A percentile compares a stretch with the other conserved stretches of the same genome.
phyloP scores from a whole-genome alignment of 2,797 vertebrate species.

The Schizopygopsis malacanthus region DNA sequence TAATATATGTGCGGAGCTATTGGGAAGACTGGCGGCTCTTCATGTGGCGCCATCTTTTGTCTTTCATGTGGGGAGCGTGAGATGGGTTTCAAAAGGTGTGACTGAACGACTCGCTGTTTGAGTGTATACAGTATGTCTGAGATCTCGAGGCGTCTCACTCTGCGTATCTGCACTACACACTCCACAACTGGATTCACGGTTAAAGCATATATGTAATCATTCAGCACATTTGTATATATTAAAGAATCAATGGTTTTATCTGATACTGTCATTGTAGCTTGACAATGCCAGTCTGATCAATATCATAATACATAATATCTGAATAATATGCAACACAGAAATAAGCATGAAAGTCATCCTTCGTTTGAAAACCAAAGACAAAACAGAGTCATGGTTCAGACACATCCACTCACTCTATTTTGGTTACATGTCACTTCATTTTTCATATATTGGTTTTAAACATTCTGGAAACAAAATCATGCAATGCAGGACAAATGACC shows the following conservation, averaged over 20 bases:
- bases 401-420: background rate
- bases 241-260: background rate
- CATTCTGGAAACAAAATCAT: slow-evolving; percentile 13
- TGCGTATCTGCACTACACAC: background rate
- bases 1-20: slow-evolving; percentile 38
- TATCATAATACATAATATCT: background rate
- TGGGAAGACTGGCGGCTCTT: slow-evolving; percentile 27
- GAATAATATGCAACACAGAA: background rate
- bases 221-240: background rate
- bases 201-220: background rate
- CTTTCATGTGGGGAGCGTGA: slow-evolving; percentile 57
- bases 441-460: slow-evolving; percentile 20
- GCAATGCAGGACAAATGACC: slow-evolving; percentile 5
- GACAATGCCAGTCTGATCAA: background rate
- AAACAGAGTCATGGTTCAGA: slow-evolving; percentile 6
- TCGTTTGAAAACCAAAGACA: background rate
- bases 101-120: slow-evolving; percentile 11
- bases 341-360: background rate
- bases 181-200: background rate
- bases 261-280: background rate
- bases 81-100: slow-evolving; percentile 41
- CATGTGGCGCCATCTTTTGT: slow-evolving; percentile 34
- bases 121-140: slow-evolving; percentile 24
- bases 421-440: slow-evolving; percentile 15
- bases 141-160: background rate